phyloP scores from a whole-genome alignment of 1,140 invertebrate genomes.

The Macrobrachium rosenbergii region DNA sequence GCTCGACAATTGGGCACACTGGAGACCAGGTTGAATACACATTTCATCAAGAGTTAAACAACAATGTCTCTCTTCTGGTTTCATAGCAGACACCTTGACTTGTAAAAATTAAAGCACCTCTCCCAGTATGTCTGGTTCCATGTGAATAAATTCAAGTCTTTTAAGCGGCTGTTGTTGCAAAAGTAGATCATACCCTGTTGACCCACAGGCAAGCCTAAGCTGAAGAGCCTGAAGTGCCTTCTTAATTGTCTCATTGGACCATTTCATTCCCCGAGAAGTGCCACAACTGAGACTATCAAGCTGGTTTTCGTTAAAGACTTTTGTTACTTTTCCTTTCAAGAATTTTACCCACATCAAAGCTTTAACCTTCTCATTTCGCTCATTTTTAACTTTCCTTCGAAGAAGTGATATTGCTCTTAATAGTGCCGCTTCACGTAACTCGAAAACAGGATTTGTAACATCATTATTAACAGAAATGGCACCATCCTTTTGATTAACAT shows the following conservation, averaged over 20 bases:
- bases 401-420: not conserved
- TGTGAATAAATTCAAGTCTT: too few species aligned
- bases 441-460: not conserved
- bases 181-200: constrained; percentile 1
- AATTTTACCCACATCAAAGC: not conserved
- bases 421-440: not conserved
- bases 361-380: not conserved
- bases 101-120: too few species aligned
- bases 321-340: not conserved
- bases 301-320: constrained; percentile 18
- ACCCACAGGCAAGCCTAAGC: not conserved
- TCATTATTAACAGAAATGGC: too few species aligned
- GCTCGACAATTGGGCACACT: too few species aligned
- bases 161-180: constrained; percentile 24
- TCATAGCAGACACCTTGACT: too few species aligned
- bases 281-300: not conserved
- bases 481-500: too few species aligned
- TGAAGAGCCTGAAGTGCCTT: constrained; percentile 33
- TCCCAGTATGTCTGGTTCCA: too few species aligned
- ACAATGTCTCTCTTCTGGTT: too few species aligned
- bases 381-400: not conserved
- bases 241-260: constrained; percentile 20
- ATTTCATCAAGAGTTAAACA: too few species aligned
- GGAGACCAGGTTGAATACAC: too few species aligned
- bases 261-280: not conserved